These are phyloP conservation scores for Oreochromis tanganicae DNA, from an alignment of 2,113 vertebrate genomes.

Conservation along the genomic window DNA sequence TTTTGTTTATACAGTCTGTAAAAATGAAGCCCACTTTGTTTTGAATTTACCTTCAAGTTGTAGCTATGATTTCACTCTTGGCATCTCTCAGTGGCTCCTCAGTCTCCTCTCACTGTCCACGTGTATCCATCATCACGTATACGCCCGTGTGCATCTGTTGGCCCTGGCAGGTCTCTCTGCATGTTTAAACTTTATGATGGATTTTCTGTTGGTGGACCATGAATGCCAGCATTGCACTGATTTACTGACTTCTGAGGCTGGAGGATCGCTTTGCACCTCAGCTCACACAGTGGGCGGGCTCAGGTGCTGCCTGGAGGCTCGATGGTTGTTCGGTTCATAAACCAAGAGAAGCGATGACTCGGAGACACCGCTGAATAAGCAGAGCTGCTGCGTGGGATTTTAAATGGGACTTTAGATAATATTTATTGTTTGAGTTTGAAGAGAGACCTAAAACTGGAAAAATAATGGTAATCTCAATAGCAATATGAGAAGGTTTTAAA, in stretches of 20 bases:
- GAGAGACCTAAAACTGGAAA: neutral
- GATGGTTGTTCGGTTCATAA: neutral
- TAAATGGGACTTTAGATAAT: neutral
- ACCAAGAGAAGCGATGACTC: neutral
- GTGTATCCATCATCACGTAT: neutral
- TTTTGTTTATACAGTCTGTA: neutral
- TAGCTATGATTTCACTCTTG: neutral
- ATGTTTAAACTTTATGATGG: neutral
- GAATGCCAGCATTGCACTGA: neutral
- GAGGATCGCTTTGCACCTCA: neutral
- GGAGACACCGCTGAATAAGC: neutral
- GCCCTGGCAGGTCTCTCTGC: neutral
- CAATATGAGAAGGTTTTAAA: neutral
- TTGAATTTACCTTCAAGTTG: neutral
- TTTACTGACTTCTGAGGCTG: constrained; percentile 1
- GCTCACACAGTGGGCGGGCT: neutral
- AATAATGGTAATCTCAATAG: neutral
- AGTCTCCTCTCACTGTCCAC: neutral
- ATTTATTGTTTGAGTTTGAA: neutral
- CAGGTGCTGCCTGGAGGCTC: neutral
- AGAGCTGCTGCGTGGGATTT: neutral
- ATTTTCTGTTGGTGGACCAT: neutral
- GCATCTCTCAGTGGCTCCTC: neutral
- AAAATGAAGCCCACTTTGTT: neutral
- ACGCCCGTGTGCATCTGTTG: neutral